Conservation (phyloP, 1,140 invertebrate species). For the Phenacoccus solenopsis region DNA sequence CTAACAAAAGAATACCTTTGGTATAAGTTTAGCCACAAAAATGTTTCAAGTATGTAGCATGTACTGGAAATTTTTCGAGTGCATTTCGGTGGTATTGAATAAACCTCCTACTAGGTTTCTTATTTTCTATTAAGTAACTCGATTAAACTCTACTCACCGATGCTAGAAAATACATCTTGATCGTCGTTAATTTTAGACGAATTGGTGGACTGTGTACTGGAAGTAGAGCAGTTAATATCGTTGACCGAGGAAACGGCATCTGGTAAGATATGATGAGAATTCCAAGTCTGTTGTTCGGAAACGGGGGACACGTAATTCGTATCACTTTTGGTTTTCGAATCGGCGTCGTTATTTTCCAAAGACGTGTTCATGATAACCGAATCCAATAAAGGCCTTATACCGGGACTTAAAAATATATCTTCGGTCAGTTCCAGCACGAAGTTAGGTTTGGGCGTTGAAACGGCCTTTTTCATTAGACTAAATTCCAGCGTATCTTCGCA, state of each 20-base stretch:
- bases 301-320: background rate
- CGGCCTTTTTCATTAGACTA: background rate
- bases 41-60: no score
- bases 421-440: background rate
- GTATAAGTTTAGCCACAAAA: no score
- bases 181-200: constrained; percentile 21
- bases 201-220: constrained; percentile 4
- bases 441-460: background rate
- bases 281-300: constrained; percentile 28
- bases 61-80: no score
- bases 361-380: background rate
- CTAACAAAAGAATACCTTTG: no score
- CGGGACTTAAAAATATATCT: constrained; percentile 19
- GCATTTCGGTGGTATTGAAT: no score
- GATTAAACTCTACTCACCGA: constrained; percentile 16
- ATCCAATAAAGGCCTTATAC: constrained; percentile 21
- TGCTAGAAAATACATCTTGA: constrained; percentile 18
- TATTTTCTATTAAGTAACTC: no score
- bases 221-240: background rate
- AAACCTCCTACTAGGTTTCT: no score
- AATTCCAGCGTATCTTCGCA: background rate
- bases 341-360: constrained; percentile 10
- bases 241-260: constrained; percentile 22
- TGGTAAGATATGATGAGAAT: constrained; percentile 26
- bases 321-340: background rate